Evolutionary conservation across 2,113 vertebrate genomes (phyloP).

Genomic region (Leptosomus discolor): DNA sequence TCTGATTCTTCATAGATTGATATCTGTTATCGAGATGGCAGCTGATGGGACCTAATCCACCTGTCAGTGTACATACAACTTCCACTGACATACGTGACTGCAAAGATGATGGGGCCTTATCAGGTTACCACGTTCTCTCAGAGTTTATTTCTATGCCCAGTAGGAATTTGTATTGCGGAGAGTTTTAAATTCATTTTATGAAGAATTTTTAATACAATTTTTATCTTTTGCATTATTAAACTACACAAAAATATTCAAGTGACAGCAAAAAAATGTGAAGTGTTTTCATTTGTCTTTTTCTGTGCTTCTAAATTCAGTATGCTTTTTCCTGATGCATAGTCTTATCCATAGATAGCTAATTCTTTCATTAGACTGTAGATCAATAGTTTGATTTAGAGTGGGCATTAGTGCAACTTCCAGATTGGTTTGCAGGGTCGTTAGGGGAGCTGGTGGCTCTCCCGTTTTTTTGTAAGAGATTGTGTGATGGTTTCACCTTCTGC

Average conservation of each 20-base stretch:
- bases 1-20: neutral
- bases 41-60: constrained; percentile 31
- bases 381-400: neutral
- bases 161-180: neutral
- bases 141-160: neutral
- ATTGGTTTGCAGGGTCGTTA: neutral
- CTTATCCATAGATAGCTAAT: neutral
- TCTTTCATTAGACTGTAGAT: neutral
- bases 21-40: neutral
- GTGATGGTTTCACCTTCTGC: neutral
- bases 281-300: neutral
- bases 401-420: neutral
- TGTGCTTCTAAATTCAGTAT: neutral
- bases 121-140: neutral
- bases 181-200: neutral
- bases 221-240: neutral
- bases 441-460: neutral
- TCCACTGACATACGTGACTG: neutral
- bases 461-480: neutral
- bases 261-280: neutral
- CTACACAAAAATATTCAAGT: neutral
- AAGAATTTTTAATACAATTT: neutral
- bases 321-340: neutral
- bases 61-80: neutral
- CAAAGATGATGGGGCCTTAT: neutral